phyloP scores from a whole-genome alignment of 1,140 invertebrate genomes.

The Hypothenemus hampei region DNA sequence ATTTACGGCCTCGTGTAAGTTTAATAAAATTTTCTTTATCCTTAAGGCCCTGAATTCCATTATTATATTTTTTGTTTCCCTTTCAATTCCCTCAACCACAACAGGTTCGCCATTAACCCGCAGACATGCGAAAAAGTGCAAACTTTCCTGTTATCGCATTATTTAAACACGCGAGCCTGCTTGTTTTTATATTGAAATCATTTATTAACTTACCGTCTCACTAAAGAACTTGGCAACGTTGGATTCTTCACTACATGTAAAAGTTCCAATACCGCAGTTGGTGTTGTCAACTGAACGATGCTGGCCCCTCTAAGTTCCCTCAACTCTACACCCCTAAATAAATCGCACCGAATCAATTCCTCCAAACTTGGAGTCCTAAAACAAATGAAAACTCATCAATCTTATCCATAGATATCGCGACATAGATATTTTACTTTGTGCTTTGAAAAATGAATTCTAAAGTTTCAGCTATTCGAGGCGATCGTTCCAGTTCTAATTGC shows the following conservation, averaged over 20 bases:
- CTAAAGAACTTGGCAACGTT: slow-evolving; percentile 31
- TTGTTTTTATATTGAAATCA: too few species aligned
- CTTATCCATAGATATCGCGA: neutral
- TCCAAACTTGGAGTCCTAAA: slow-evolving; percentile 62
- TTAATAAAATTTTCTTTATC: too few species aligned
- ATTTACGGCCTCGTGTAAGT: too few species aligned
- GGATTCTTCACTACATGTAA: slow-evolving; percentile 36
- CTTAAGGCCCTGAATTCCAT: too few species aligned
- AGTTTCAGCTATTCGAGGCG: slow-evolving; percentile 74
- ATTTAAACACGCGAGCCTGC: too few species aligned
- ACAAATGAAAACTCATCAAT: neutral
- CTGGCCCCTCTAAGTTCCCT: slow-evolving; percentile 61
- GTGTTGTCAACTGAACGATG: slow-evolving; percentile 27
- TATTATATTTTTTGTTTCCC: too few species aligned
- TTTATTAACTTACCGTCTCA: slow-evolving; percentile 34
- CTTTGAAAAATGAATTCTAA: slow-evolving; percentile 75
- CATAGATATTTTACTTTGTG: slow-evolving; percentile 33
- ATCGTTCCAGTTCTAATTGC: slow-evolving; percentile 64
- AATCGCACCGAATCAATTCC: slow-evolving; percentile 73
- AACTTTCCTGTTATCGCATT: too few species aligned
- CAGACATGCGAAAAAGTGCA: too few species aligned
- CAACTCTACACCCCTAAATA: slow-evolving; percentile 83
- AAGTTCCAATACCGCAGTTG: slow-evolving; percentile 36
- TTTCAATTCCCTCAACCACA: too few species aligned
- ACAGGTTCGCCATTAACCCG: too few species aligned